Evolutionary conservation across 2,113 vertebrate species (phyloP).

Genomic region (Istiophorus platypterus): DNA sequence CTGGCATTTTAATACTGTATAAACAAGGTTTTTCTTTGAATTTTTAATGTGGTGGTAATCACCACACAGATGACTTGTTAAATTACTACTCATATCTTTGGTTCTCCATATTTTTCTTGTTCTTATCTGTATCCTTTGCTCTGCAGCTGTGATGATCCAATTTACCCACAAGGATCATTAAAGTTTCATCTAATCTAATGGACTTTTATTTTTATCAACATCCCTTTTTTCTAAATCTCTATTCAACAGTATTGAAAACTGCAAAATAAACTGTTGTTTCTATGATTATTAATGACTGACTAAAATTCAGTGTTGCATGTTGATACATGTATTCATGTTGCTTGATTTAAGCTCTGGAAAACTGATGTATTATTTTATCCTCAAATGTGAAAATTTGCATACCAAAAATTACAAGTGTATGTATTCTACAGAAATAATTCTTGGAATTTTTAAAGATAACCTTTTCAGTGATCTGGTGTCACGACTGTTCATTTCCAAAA

Average conservation of each 20-base stretch:
- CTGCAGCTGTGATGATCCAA: slow-evolving; percentile 42
- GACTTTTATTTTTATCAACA: slow-evolving; percentile 44
- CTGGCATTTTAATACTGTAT: neutral
- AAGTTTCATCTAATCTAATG: slow-evolving; percentile 52
- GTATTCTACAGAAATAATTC: neutral
- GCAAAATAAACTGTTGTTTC: slow-evolving; percentile 29
- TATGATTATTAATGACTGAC: slow-evolving; percentile 13
- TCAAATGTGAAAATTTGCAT: neutral
- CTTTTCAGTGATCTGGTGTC: neutral
- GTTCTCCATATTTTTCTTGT: slow-evolving; percentile 12
- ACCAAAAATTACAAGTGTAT: neutral
- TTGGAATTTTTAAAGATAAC: neutral
- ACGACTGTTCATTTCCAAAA: neutral
- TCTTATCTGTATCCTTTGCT: slow-evolving; percentile 36
- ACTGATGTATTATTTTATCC: neutral
- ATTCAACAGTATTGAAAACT: slow-evolving; percentile 1
- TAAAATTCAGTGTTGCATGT: neutral
- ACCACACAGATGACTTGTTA: slow-evolving; percentile 12
- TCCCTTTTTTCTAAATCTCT: slow-evolving; percentile 33
- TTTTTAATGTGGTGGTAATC: slow-evolving; percentile 15
- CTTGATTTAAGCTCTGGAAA: neutral
- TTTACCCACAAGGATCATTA: slow-evolving; percentile 55
- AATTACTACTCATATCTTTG: slow-evolving; percentile 17
- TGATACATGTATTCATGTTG: neutral
- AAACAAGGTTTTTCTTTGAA: neutral